Conservation (phyloP, 2,888 invertebrate genomes). For the Lissonota sp. region DNA sequence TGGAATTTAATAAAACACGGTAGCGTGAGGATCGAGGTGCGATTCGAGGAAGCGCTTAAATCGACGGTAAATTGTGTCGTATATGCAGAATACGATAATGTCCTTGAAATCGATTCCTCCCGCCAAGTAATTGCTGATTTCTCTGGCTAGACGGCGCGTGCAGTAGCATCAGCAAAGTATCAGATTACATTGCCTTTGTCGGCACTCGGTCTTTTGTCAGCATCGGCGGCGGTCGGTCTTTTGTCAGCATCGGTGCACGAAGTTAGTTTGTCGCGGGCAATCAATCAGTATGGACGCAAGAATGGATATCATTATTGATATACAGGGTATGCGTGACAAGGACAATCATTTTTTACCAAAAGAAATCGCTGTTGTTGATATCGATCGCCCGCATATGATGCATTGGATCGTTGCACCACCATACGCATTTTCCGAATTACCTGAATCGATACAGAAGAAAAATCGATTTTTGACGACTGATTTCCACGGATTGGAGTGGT, state of each 20-base stretch:
- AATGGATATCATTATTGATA: slow-evolving; percentile 4
- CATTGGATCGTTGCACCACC: no score
- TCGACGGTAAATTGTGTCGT: slow-evolving; percentile 67
- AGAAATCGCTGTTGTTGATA: not conserved
- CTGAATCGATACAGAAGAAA: no score
- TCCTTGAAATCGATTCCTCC: slow-evolving; percentile 70
- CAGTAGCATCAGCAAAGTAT: no score
- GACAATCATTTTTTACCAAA: not conserved
- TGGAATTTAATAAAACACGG: slow-evolving; percentile 61
- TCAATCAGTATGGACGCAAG: no score
- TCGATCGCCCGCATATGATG: no score
- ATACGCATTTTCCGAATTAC: no score
- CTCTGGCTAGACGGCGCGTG: slow-evolving; percentile 4
- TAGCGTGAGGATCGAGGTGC: slow-evolving; percentile 67
- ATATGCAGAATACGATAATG: slow-evolving; percentile 72
- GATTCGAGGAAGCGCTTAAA: slow-evolving; percentile 63
- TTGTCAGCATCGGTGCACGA: no score
- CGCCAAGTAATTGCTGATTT: slow-evolving; percentile 59
- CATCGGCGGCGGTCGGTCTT: not conserved
- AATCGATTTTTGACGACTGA: no score
- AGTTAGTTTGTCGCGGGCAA: not conserved
- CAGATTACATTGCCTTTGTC: no score
- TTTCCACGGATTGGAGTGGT: no score
- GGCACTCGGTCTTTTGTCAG: not conserved
- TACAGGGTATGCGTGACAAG: slow-evolving; percentile 8